Base-by-base conservation (phyloP, 2,888 invertebrate species). In the Neoscelio sp. region DNA sequence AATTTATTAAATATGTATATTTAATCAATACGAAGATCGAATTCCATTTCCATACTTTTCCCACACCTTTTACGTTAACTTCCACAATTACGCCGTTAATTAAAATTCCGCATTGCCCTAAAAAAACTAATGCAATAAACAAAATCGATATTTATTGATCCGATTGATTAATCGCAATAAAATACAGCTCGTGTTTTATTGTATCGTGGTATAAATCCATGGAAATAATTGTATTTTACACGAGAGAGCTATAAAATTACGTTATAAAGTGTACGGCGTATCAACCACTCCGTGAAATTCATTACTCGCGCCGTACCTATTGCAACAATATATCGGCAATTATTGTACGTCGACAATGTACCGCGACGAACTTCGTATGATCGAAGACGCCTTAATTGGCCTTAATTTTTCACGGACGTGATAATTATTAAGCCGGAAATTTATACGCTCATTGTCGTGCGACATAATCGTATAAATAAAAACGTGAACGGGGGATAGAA, bases 341-440 rank as follows among this genome's bases (percentile, higher is more conserved):
- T 23, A 23, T 23, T 23, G 6, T 23, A n/a, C n/a, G n/a, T n/a
- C n/a, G n/a, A n/a, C 60, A 44, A 62, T 60, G 52, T 71, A 71
- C 52, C 71, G 44, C 60, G 71, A 52, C 62, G 60, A 71, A 71
- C 71, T 71, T 71, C 62, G 58, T 60, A 70, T 70, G 58, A 70
- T 70, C 48, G 58, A 70, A 48, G 23, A 17, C 8, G 7, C 33
- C 48, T 67, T 67, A 67, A 67, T 67, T 56, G 46, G 68, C 10
- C 18, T 23, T 40, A 18, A n/a, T 12, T 2, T 7, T 35, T 35
- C 38, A 38, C 64, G 44, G n/a, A n/a, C n/a, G n/a, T n/a, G n/a
- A 50, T 35, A 12, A 42, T 44, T 23, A 18, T 35, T 42, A 38
- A n/a, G 13, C 50, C 26, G 52, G 17, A 38, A 50, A 65, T 65